These are phyloP conservation scores for Synanthedon andrenaeformis DNA, from an alignment of 2,888 invertebrate genomes.

Conservation along the genomic window DNA sequence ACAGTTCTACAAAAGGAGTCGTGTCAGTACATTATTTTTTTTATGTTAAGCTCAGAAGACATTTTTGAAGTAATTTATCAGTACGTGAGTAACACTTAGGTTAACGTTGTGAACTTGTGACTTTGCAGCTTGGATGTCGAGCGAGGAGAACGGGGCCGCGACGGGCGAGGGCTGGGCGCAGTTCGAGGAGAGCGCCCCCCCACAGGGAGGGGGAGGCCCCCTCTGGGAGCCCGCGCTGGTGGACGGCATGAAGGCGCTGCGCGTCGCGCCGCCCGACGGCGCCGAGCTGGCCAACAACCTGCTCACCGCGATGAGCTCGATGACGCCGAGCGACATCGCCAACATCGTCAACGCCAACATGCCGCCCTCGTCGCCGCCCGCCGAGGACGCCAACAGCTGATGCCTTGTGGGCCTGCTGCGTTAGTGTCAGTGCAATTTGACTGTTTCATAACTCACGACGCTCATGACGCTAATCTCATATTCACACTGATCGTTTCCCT, in stretches of 20 bases:
- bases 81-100: too few relatives aligned
- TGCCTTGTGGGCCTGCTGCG: too few relatives aligned
- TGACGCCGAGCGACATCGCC: slow-evolving; percentile 34
- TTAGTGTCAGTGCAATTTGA: not conserved
- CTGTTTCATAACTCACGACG: too few relatives aligned
- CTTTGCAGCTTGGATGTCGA: slow-evolving; percentile 8
- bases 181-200: slow-evolving; percentile 22
- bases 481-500: too few relatives aligned
- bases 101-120: too few relatives aligned
- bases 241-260: slow-evolving; percentile 8
- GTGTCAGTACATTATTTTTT: too few relatives aligned
- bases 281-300: slow-evolving; percentile 41
- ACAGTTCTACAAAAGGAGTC: too few relatives aligned
- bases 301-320: slow-evolving; percentile 46
- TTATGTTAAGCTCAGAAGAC: too few relatives aligned
- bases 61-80: too few relatives aligned
- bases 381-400: too few relatives aligned
- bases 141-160: slow-evolving; percentile 8
- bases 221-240: slow-evolving; percentile 8
- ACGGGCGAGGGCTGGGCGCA: slow-evolving; percentile 43
- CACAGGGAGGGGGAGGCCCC: not conserved
- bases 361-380: not conserved
- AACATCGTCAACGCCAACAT: slow-evolving; percentile 22
- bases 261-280: slow-evolving; percentile 6
- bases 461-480: too few relatives aligned